A percentile compares a stretch with the other conserved stretches of the same genome.
Conservation (phyloP, 1,140 invertebrate species). For the Magallana gigas region DNA sequence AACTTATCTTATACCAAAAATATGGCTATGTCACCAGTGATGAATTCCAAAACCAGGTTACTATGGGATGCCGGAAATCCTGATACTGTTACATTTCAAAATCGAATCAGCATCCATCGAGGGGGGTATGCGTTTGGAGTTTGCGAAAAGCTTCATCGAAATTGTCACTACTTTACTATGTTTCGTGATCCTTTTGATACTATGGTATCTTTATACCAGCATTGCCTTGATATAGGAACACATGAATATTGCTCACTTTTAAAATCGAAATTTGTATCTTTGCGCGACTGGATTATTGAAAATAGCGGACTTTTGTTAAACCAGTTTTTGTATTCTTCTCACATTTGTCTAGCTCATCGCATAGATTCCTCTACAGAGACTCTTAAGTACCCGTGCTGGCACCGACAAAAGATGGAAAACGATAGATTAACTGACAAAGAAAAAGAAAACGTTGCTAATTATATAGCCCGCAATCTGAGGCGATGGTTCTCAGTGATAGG, state of each 20-base stretch:
- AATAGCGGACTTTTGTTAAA: constrained; percentile 57
- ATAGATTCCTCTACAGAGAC: background rate
- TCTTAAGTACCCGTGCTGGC: constrained; percentile 55
- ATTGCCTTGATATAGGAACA: constrained; percentile 42
- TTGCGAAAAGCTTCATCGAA: constrained; percentile 53
- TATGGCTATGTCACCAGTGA: constrained; percentile 60
- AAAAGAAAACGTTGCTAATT: constrained; percentile 49
- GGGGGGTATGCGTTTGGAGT: constrained; percentile 58
- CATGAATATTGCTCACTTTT: constrained; percentile 53
- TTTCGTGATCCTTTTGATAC: constrained; percentile 58
- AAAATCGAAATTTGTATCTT: constrained; percentile 52
- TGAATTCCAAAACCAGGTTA: constrained; percentile 47
- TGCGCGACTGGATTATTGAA: constrained; percentile 60
- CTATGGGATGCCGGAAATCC: constrained; percentile 52
- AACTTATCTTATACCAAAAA: constrained; percentile 50
- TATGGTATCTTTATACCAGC: constrained; percentile 53
- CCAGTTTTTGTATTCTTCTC: constrained; percentile 57
- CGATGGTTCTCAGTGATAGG: constrained; percentile 61
- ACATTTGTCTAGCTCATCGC: constrained; percentile 41
- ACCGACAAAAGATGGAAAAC: constrained; percentile 52
- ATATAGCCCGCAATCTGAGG: constrained; percentile 59
- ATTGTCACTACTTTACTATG: constrained; percentile 60
- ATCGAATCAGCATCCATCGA: constrained; percentile 56
- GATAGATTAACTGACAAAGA: constrained; percentile 48
- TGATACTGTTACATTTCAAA: constrained; percentile 40